Evolutionary conservation across 2,797 vertebrate genomes (phyloP), one percentile per base, ranked within the genome.

Genomic region (Craterocephalus amniculus): DNA sequence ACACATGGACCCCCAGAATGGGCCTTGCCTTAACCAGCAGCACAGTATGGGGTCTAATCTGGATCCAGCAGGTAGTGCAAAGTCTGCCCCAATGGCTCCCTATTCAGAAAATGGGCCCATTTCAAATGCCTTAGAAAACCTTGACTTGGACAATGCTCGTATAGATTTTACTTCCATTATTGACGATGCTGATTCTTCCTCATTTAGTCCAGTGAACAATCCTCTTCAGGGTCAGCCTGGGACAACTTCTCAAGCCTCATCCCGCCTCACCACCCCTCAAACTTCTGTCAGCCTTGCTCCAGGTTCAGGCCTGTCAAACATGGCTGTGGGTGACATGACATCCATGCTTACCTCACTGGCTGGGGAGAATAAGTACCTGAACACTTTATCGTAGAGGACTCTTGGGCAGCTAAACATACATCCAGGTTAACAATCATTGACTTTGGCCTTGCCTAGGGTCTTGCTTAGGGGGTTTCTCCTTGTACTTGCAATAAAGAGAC

Each of bases 151-250:
- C 90, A 99, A 97, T 43, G 96, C 97, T 70, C 97, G 98, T 83
- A 96, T 99, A 92, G 97, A 99, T 93, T 99, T 99, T 58, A 94
- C 96, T 27, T 97, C 97, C 80, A 99, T 99, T 10, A 95, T 99
- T 56, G 97, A 99, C 40, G 98, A 99, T 26, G 69, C 95, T 0
- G 97, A 98, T 69, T 87, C 95, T 8, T 90, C 94, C 0, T 80
- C 92, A 0, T 93, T 95, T 66, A 95, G 91, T 80, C 92, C 93
- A 22, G 79, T 94, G 67, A 94, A 91, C 80, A 89, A 92, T 73
- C 83, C 84, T 20, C 78, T 91, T 36, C 88, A 86, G 18, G 91
- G 87, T 34, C 89, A 90, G 22, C 88, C 83, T 9, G 90, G 87
- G n/a, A 91, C 92, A 65, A 90, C 92, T 4, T 94, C 95, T 55